Conservation (phyloP, 1,140 invertebrate genomes). For the Grapholita molesta region DNA sequence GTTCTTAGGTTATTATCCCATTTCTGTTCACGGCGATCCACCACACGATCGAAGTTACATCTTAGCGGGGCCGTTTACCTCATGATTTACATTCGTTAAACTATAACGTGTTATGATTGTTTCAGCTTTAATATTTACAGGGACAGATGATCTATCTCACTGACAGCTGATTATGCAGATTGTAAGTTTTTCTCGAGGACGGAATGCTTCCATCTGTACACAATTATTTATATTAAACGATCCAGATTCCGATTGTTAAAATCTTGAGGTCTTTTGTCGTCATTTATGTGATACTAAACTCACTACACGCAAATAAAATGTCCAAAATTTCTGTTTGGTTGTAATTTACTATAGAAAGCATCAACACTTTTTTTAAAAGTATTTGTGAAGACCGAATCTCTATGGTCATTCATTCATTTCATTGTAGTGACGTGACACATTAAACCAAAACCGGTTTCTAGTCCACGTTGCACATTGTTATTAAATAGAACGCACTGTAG, state of each 20-base stretch:
- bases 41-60: conserved; percentile 51
- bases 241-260: conserved; percentile 40
- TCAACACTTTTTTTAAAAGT: conserved; percentile 76
- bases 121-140: conserved; percentile 78
- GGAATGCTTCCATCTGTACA: conserved; percentile 70
- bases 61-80: conserved; percentile 46
- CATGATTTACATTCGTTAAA: conserved; percentile 54
- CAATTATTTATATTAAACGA: conserved; percentile 52
- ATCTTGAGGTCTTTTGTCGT: conserved; percentile 50
- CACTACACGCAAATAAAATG: conserved; percentile 63
- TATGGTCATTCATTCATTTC: conserved; percentile 62
- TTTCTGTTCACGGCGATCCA: conserved; percentile 52
- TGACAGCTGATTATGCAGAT: conserved; percentile 79
- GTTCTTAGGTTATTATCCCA: conserved; percentile 77
- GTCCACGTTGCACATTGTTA: conserved; percentile 1
- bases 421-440: conserved; percentile 49
- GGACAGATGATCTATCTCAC: conserved; percentile 78
- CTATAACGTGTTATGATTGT: conserved; percentile 70
- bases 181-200: conserved; percentile 76
- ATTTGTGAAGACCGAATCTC: conserved; percentile 65
- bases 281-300: conserved; percentile 66
- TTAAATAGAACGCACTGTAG: neutral
- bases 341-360: conserved; percentile 77
- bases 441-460: conserved; percentile 17
- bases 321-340: conserved; percentile 74